These are phyloP conservation scores for Dendropsophus ebraccatus DNA, from an alignment of 2,113 vertebrate species.

Conservation along the genomic window DNA sequence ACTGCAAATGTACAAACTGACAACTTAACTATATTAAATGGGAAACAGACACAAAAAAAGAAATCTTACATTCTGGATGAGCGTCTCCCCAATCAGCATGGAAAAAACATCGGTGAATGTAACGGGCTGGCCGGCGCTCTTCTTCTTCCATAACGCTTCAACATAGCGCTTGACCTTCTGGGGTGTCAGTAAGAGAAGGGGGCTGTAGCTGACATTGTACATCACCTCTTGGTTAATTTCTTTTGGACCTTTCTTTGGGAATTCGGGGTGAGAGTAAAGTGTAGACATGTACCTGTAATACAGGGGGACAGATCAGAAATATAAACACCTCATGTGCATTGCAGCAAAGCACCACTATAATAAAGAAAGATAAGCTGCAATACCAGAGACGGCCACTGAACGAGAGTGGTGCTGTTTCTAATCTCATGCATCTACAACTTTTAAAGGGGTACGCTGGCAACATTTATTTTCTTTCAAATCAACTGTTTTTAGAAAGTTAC, in stretches of 20 bases:
- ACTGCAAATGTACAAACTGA: background rate
- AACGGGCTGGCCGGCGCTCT: constrained; percentile 91
- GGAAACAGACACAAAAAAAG: background rate
- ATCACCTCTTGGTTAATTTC: constrained; percentile 94
- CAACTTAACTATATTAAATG: background rate
- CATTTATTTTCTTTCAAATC: too few relatives aligned
- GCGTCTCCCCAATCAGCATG: constrained; percentile 97
- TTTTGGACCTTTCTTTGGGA: constrained; percentile 86
- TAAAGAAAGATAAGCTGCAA: too few relatives aligned
- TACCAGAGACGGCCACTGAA: too few relatives aligned
- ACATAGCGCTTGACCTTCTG: constrained; percentile 92
- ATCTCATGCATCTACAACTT: too few relatives aligned
- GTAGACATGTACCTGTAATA: constrained; percentile 91
- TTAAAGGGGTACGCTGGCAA: too few relatives aligned
- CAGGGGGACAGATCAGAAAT: background rate
- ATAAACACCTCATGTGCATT: background rate
- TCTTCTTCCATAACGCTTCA: constrained; percentile 94
- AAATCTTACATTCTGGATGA: constrained; percentile 86
- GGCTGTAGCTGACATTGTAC: constrained; percentile 89
- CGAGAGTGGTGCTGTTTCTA: too few relatives aligned
- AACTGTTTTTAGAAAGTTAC: too few relatives aligned
- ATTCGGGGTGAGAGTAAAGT: constrained; percentile 91
- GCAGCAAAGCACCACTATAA: too few relatives aligned
- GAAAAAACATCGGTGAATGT: constrained; percentile 98
- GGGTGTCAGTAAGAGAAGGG: constrained; percentile 88